phyloP scores from a whole-genome alignment of 2,888 invertebrate genomes.

The Yponomeuta evonymella region DNA sequence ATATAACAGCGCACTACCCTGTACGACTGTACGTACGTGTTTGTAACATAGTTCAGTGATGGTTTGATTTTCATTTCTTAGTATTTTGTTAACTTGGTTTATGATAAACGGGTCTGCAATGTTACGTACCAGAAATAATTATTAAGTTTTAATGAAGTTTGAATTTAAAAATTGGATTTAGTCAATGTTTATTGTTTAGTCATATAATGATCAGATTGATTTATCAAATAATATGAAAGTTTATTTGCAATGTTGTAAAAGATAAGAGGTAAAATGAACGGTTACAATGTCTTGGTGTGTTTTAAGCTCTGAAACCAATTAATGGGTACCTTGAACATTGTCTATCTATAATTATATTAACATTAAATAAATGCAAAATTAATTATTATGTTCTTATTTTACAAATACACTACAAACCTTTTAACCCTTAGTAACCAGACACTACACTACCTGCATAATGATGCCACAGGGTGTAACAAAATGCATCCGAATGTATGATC shows the following conservation, averaged over 20 bases:
- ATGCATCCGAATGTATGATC: too few species aligned
- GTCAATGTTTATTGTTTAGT: conserved; percentile 67
- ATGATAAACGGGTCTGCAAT: conserved; percentile 72
- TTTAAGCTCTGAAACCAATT: conserved; percentile 72
- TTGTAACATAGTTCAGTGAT: conserved; percentile 43
- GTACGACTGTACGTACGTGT: background rate
- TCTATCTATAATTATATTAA: conserved; percentile 76
- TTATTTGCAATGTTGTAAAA: conserved; percentile 69
- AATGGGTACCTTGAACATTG: conserved; percentile 76
- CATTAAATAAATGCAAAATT: conserved; percentile 74
- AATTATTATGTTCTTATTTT: conserved; percentile 17
- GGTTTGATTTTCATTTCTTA: conserved; percentile 57
- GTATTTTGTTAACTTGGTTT: conserved; percentile 71
- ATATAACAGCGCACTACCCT: background rate
- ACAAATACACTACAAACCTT: too few species aligned
- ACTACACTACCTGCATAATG: too few species aligned
- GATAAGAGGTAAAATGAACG: conserved; percentile 63
- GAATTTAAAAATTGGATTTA: conserved; percentile 68
- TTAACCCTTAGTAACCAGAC: too few species aligned
- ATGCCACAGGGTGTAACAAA: too few species aligned
- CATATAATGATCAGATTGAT: conserved; percentile 59
- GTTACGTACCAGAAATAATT: conserved; percentile 63
- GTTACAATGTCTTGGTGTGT: conserved; percentile 69
- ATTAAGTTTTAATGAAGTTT: conserved; percentile 56
- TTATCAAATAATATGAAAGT: conserved; percentile 52